These are phyloP conservation scores for Pheosia gnoma DNA, from an alignment of 2,888 invertebrate genomes.

Conservation along the genomic window DNA sequence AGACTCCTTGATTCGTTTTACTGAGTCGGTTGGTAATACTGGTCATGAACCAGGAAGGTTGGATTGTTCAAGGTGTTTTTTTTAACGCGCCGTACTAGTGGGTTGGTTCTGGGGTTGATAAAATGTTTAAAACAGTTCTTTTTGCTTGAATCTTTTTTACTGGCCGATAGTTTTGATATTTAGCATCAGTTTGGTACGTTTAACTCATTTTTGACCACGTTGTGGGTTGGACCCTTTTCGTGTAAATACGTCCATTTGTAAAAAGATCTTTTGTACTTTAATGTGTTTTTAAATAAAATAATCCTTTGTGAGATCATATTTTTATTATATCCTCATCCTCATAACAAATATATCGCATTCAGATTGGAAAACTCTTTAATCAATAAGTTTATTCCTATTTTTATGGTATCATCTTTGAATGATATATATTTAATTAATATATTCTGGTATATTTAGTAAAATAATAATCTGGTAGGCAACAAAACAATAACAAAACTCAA, in stretches of 20 bases:
- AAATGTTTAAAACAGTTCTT: slow-evolving; percentile 9
- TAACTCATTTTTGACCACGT: slow-evolving; percentile 6
- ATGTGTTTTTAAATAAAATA: slow-evolving; percentile 2
- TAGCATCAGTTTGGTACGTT: slow-evolving; percentile 6
- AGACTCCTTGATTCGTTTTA: no score
- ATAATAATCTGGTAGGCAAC: background rate
- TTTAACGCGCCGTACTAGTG: slow-evolving; percentile 8
- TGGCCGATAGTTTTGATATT: slow-evolving; percentile 12
- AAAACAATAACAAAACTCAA: slow-evolving; percentile 6
- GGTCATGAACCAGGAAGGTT: no score
- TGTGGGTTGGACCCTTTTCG: no score
- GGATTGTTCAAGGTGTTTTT: no score
- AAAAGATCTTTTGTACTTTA: slow-evolving; percentile 8
- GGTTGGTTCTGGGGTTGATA: slow-evolving; percentile 10
- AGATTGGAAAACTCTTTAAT: slow-evolving; percentile 5
- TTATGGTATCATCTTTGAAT: slow-evolving; percentile 4
- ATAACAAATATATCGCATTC: slow-evolving; percentile 6
- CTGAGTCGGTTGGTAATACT: no score
- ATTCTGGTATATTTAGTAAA: background rate
- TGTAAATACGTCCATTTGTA: no score
- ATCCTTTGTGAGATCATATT: slow-evolving; percentile 2
- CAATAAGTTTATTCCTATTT: slow-evolving; percentile 5
- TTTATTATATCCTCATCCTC: slow-evolving; percentile 2
- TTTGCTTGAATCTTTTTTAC: slow-evolving; percentile 12
- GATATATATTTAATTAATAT: slow-evolving; percentile 2